phyloP scores from a whole-genome alignment of 2,888 invertebrate genomes.

The Spilarctia lutea region DNA sequence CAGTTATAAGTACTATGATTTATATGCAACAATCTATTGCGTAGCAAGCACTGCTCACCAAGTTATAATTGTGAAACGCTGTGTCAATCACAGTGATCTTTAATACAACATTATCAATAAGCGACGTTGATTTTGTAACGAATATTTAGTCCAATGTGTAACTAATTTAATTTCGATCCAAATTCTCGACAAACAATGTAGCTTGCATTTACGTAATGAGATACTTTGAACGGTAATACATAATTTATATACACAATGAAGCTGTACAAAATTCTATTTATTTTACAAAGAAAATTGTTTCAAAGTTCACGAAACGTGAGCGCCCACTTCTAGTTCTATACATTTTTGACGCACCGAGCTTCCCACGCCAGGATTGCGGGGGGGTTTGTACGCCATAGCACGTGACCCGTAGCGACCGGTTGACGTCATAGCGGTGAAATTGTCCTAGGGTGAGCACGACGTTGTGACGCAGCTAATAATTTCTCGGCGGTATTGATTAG shows the following conservation, averaged over 20 bases:
- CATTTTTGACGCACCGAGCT: slow-evolving; percentile 59
- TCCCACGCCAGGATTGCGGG: slow-evolving; percentile 58
- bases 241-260: slow-evolving; percentile 47
- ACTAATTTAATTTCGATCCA: slow-evolving; percentile 31
- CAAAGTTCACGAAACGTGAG: slow-evolving; percentile 54
- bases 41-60: slow-evolving; percentile 5
- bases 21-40: slow-evolving; percentile 16
- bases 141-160: slow-evolving; percentile 22
- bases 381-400: slow-evolving; percentile 53
- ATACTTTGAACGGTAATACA: slow-evolving; percentile 45
- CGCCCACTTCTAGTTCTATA: slow-evolving; percentile 51
- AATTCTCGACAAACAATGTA: slow-evolving; percentile 28
- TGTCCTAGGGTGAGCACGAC: slow-evolving; percentile 48
- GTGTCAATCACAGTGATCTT: slow-evolving; percentile 18
- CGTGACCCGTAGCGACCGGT: slow-evolving; percentile 65
- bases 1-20: slow-evolving; percentile 23
- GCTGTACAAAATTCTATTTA: slow-evolving; percentile 51
- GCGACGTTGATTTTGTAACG: slow-evolving; percentile 24
- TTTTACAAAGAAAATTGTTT: slow-evolving; percentile 52
- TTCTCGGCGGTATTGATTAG: slow-evolving; percentile 60
- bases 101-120: slow-evolving; percentile 27
- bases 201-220: slow-evolving; percentile 42
- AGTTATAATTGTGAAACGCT: slow-evolving; percentile 10
- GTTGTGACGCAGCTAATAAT: slow-evolving; percentile 58
- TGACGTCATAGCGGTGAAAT: slow-evolving; percentile 74